Evolutionary conservation across 23 tunicate genomes (phyloP).

Genomic region (Styela clava): DNA sequence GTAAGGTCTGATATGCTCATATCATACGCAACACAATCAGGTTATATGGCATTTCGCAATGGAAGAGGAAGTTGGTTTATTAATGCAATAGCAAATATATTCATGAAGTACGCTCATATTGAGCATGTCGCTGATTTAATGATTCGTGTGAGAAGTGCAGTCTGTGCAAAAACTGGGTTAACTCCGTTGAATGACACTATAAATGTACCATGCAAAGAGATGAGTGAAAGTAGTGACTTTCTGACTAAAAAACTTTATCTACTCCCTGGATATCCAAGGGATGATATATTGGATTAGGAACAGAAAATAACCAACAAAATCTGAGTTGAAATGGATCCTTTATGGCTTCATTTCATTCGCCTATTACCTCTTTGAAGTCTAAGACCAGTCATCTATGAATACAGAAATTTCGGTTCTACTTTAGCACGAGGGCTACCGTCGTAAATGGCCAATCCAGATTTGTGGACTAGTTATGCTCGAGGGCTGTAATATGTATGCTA

Average conservation of each 20-base stretch:
- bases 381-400: no score
- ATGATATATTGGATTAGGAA: not conserved
- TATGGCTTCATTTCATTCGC: no score
- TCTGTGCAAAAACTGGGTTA: slow-evolving; percentile 38
- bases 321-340: no score
- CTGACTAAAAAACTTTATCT: slow-evolving; percentile 44
- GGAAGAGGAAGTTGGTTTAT: slow-evolving; percentile 44
- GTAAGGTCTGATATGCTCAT: slow-evolving; percentile 39
- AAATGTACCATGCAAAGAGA: slow-evolving; percentile 32
- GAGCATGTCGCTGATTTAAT: slow-evolving; percentile 45
- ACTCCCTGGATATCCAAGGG: slow-evolving; percentile 23
- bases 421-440: no score
- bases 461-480: no score
- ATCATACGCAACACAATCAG: slow-evolving; percentile 49
- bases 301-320: no score
- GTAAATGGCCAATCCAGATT: no score
- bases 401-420: no score
- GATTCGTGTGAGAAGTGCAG: slow-evolving; percentile 26
- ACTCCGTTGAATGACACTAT: not conserved
- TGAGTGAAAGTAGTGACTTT: slow-evolving; percentile 48
- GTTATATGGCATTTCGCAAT: slow-evolving; percentile 35
- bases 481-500: no score
- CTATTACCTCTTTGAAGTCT: no score
- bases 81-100: slow-evolving; percentile 50
- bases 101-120: slow-evolving; percentile 18